phyloP scores from a whole-genome alignment of 2,888 invertebrate species.

The Brenthis daphne region DNA sequence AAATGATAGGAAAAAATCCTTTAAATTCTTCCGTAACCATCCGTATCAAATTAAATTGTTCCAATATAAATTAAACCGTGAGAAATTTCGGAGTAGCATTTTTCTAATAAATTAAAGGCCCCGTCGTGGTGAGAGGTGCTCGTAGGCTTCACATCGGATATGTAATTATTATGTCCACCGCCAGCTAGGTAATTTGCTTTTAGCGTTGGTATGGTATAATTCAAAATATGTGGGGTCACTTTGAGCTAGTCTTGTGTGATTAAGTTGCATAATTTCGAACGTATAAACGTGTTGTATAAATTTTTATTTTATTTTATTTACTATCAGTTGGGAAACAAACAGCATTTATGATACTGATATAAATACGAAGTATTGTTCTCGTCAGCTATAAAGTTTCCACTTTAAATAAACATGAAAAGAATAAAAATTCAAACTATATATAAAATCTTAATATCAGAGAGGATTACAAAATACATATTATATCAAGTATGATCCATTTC shows the following conservation, averaged over 20 bases:
- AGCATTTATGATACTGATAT: no score
- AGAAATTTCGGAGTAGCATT: slow-evolving; percentile 53
- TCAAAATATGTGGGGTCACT: slow-evolving; percentile 12
- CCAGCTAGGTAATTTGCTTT: slow-evolving; percentile 22
- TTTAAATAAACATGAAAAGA: no score
- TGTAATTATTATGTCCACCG: slow-evolving; percentile 34
- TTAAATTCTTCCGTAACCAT: slow-evolving; percentile 55
- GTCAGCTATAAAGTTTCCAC: no score
- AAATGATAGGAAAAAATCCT: slow-evolving; percentile 42
- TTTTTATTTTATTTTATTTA: background rate
- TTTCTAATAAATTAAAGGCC: slow-evolving; percentile 50
- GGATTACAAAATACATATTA: no score
- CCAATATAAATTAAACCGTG: slow-evolving; percentile 68
- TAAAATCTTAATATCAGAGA: no score
- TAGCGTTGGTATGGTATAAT: slow-evolving; percentile 14
- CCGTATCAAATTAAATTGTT: slow-evolving; percentile 70
- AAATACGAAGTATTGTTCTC: no score
- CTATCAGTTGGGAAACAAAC: background rate
- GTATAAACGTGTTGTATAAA: no score
- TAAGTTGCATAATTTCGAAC: background rate
- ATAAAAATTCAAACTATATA: no score
- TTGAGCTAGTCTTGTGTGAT: slow-evolving; percentile 6
- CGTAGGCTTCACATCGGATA: slow-evolving; percentile 40
- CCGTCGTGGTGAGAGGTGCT: slow-evolving; percentile 43
- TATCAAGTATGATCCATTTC: no score